Base-by-base conservation (phyloP, 2,113 vertebrate genomes). In the Daphoenositta chrysoptera region DNA sequence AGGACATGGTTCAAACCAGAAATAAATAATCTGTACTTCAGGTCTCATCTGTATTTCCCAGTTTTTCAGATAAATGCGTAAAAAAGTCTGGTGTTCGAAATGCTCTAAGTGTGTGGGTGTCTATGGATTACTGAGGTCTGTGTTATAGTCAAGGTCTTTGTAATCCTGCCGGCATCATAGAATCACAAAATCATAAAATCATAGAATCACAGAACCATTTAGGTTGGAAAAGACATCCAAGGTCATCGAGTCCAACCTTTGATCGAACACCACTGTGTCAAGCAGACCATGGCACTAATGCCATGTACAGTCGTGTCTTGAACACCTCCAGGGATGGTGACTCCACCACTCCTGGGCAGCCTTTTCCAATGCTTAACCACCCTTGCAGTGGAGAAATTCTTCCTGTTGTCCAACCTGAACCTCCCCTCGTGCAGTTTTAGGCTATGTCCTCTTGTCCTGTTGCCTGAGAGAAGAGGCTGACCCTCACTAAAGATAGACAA, bases 61-160 rank as follows among this genome's bases (percentile, higher is more conserved):
- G 0, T 79, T 84, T 95, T 93, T 79, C 45, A 65, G 37, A 30
- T 75, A 69, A 91, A 82, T 30, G 15, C 15, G 5, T 51, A 15
- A 0, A 0, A 3, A 76, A 77, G 8, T 50, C 54, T 66, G 26
- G 5, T 48, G 27, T 65, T 83, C 3, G 8, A 78, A 80, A 63
- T 44, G 4, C 35, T 58, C 10, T 20, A 10, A 42, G 5, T 53
- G 24, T 42, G 19, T 70, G 16, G 5, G 3, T 87, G 10, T 57
- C 45, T 54, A 1, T 57, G 33, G n/a, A 12, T 90, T 94, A 40
- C 44, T 72, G 57, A 64, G n/a, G 20, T 68, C 73, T 76, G 3
- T 68, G 37, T 37, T 64, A 42, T 45, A 69, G 31, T 35, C 11
- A 56, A 83, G 45, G 31, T 66, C 63, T 79, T 2, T 69, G 48